A percentile compares a stretch with the other conserved stretches of the same genome.
Conservation (phyloP, 2,888 invertebrate genomes). For the Pardosa pseudoannulata region DNA sequence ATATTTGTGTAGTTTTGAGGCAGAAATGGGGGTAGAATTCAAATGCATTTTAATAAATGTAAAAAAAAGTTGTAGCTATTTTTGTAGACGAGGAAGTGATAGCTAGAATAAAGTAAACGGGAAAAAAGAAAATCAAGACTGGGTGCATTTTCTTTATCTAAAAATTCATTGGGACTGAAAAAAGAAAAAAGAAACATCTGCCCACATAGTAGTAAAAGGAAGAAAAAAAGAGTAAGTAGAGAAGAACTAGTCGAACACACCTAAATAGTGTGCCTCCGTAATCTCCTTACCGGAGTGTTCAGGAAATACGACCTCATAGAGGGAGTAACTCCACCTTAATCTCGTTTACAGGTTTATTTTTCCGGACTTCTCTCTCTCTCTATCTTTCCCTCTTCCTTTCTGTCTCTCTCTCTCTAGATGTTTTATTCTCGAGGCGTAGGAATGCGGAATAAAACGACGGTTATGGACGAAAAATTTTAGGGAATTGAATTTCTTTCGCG, state of each 20-base stretch:
- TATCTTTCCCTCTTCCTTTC: not conserved
- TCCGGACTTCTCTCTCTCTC: not conserved
- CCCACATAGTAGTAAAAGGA: not conserved
- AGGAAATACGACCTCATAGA: conserved; percentile 6
- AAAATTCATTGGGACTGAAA: not conserved
- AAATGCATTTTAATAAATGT: too few relatives aligned
- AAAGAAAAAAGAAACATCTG: not conserved
- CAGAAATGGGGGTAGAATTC: too few relatives aligned
- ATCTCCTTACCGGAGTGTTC: conserved; percentile 2
- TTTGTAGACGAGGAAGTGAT: too few relatives aligned
- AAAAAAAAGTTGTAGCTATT: too few relatives aligned
- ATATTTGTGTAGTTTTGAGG: too few relatives aligned
- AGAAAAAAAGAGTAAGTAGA: not conserved
- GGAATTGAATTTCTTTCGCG: not conserved
- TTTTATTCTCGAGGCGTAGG: not conserved
- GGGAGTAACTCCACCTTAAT: not conserved
- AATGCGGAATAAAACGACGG: not conserved
- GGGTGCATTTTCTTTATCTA: not conserved
- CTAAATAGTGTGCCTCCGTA: not conserved
- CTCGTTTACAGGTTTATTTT: conserved; percentile 7
- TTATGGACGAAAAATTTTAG: not conserved
- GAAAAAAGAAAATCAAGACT: too few relatives aligned
- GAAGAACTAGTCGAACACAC: not conserved
- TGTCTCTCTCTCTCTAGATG: not conserved
- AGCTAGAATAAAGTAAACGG: too few relatives aligned